Evolutionary conservation across 2,797 vertebrate species (phyloP), one percentile per base, ranked within the genome.

Genomic region (Toxotes lorentzi): DNA sequence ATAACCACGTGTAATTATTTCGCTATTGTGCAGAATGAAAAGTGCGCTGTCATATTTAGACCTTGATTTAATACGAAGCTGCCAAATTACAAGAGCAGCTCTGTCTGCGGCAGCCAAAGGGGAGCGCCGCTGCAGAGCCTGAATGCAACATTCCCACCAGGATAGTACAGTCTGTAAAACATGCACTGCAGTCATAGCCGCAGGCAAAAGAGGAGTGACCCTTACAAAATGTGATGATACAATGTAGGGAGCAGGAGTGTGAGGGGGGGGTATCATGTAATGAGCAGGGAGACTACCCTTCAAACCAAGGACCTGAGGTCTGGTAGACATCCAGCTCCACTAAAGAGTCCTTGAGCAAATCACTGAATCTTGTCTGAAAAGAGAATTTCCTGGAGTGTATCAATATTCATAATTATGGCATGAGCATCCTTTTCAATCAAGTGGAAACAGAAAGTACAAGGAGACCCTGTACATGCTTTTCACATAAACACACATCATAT

Each of bases 101-200:
- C 23, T 11, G 53, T 72, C 47, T 53, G 54, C 59, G 74, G 3
- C 47, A 45, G 63, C 30, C 57, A 38, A 48, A 76, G 56, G 43
- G 45, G 40, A 78, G 24, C 47, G 23, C 17, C 2, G 9, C 70
- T 76, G 82, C 78, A 57, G 84, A 84, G 77, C 38, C 47, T 59
- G 27, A 83, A 73, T 59, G 76, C 74, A 73, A 57, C 76, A 70
- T 30, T 86, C 69, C 79, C 72, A 84, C 78, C 78, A 70, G 81
- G 73, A 80, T 53, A 12, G 81, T 9, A 43, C 67, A 70, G 73
- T 60, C 40, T 88, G 85, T 82, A 60, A 83, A 89, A 88, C 86
- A 88, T 83, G 70, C 51, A 41, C 73, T 82, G 79, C 72, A 82
- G 75, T 78, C 63, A 63, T 79, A 72, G 84, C 88, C 43, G 1